Evolutionary conservation across 2,113 vertebrate species (phyloP).

Genomic region (Phalacrocorax carbo): DNA sequence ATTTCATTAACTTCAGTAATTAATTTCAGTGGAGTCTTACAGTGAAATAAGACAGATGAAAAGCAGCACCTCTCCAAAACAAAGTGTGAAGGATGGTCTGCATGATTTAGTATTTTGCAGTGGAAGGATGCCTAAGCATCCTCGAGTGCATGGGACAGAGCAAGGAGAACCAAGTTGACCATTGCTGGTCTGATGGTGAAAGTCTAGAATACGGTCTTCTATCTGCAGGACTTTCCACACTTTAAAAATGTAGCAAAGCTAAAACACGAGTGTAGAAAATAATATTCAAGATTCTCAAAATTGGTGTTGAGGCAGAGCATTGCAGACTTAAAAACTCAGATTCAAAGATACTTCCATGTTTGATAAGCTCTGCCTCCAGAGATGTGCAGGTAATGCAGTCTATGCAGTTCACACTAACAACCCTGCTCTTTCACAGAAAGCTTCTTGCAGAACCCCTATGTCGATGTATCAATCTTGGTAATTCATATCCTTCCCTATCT

Average conservation of each 20-base stretch:
- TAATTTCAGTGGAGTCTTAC: not conserved
- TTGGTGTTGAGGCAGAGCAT: not conserved
- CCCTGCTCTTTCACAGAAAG: not conserved
- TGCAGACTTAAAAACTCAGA: not conserved
- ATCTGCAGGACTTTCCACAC: not conserved
- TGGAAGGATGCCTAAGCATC: not conserved
- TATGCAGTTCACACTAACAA: not conserved
- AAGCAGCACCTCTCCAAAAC: not conserved
- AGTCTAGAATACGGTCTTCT: not conserved
- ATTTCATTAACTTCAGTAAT: not conserved
- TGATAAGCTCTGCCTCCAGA: not conserved
- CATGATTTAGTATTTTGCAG: not conserved
- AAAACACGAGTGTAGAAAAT: not conserved
- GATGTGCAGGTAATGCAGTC: not conserved
- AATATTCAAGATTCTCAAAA: not conserved
- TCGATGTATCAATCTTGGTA: not conserved
- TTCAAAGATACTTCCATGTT: not conserved
- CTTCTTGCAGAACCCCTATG: not conserved
- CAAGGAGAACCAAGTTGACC: not conserved
- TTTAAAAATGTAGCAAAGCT: not conserved
- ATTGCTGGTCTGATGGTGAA: not conserved
- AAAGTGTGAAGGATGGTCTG: not conserved
- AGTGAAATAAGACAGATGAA: not conserved
- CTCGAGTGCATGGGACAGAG: rapidly evolving
- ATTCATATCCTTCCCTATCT: not conserved